Percentiles rank a stretch among this genome's conserved stretches.
phyloP scores from a whole-genome alignment of 2,888 invertebrate genomes.

The Auanema sp. region DNA sequence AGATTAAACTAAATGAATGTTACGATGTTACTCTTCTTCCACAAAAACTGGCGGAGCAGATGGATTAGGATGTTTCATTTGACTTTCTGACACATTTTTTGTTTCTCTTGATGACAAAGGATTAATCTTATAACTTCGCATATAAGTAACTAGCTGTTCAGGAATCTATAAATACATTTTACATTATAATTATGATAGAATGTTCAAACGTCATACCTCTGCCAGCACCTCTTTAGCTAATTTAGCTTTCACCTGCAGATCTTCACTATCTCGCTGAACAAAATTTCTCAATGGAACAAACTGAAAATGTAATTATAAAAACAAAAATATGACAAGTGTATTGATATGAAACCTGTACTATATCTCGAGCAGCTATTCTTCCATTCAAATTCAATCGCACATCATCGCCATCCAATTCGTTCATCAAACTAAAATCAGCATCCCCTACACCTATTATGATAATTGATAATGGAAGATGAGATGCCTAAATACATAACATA shows the following conservation, averaged over 20 bases:
- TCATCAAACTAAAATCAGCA: conserved; percentile 72
- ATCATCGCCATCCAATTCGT: conserved; percentile 71
- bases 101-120: conserved; percentile 25
- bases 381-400: conserved; percentile 66
- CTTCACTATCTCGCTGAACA: conserved; percentile 27
- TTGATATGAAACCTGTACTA: conserved; percentile 69
- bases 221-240: conserved; percentile 70
- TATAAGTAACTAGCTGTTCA: conserved; percentile 43
- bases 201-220: conserved; percentile 3
- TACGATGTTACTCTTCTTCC: conserved; percentile 10
- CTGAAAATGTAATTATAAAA: conserved; percentile 23
- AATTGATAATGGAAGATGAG: conserved; percentile 71
- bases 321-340: too few species aligned
- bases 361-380: conserved; percentile 69
- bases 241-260: conserved; percentile 60
- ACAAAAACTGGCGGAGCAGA: conserved; percentile 23
- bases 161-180: conserved; percentile 41
- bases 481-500: conserved; percentile 65
- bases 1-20: conserved; percentile 10
- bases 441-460: conserved; percentile 73
- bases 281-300: conserved; percentile 65
- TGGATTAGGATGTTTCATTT: conserved; percentile 17
- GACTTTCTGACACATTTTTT: too few species aligned
- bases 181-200: background rate
- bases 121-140: conserved; percentile 31